Percentiles rank a stretch among this genome's conserved stretches.
Conservation (phyloP, 2,113 vertebrate genomes). For the Setophaga coronata region DNA sequence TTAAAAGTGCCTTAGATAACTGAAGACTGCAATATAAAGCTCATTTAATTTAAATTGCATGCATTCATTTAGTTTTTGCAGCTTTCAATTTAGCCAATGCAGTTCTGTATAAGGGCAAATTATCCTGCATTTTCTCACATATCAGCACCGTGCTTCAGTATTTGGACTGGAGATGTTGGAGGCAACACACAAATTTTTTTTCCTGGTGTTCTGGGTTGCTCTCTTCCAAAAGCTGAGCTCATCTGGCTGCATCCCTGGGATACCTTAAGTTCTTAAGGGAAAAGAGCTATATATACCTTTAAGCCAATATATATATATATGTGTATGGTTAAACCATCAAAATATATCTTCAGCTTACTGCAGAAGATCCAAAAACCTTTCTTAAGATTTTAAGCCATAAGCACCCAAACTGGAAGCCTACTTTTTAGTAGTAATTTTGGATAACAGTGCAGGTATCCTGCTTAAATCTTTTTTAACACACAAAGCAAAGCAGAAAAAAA, state of each 20-base stretch:
- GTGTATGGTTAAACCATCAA: neutral
- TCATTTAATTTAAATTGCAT: constrained; percentile 25
- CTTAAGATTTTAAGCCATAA: neutral
- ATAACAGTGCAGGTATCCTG: neutral
- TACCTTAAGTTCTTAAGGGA: neutral
- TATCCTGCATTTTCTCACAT: neutral
- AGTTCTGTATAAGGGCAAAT: neutral
- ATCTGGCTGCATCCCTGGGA: neutral
- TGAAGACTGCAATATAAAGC: constrained; percentile 9
- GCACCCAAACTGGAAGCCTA: neutral
- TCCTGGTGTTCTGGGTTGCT: neutral
- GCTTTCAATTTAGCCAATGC: neutral
- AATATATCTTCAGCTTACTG: neutral
- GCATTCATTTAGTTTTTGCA: neutral
- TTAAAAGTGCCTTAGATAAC: constrained; percentile 36
- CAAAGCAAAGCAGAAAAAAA: neutral
- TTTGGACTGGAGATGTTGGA: neutral
- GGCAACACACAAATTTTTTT: neutral
- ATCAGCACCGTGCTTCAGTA: neutral
- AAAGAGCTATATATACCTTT: neutral
- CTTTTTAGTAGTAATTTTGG: neutral
- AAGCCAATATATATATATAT: neutral
- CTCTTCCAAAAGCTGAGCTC: neutral
- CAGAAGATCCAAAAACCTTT: neutral
- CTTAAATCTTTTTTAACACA: neutral